phyloP scores from a whole-genome alignment of 2,113 vertebrate genomes.

The Psittacula cyanocephala region DNA sequence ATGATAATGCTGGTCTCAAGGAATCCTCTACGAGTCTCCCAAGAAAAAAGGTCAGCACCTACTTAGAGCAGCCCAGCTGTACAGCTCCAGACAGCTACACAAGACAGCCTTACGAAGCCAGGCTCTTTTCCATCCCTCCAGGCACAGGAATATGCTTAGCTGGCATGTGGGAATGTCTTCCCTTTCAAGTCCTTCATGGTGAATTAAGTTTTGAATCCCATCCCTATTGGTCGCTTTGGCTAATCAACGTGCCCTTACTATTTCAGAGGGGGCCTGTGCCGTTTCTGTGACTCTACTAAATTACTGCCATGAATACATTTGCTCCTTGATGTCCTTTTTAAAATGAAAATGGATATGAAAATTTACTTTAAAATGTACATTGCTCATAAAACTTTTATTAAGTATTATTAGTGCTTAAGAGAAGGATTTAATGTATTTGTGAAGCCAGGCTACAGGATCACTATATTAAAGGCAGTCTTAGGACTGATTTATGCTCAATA shows the following conservation, averaged over 20 bases:
- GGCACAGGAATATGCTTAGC: background rate
- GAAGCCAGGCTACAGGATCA: constrained; percentile 38
- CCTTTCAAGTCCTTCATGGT: constrained; percentile 64
- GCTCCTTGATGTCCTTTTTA: constrained; percentile 43
- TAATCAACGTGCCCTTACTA: constrained; percentile 18
- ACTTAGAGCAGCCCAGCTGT: rapidly evolving
- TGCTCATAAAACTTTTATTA: constrained; percentile 71
- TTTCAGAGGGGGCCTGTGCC: constrained; percentile 21
- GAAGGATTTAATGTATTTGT: constrained; percentile 62
- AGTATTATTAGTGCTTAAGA: constrained; percentile 66
- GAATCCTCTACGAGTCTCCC: background rate
- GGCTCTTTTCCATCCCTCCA: background rate
- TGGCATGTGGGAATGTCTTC: constrained; percentile 22
- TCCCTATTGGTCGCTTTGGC: constrained; percentile 38
- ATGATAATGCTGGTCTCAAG: background rate
- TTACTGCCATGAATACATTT: constrained; percentile 64
- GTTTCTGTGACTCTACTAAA: constrained; percentile 60
- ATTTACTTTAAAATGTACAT: constrained; percentile 67
- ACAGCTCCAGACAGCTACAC: background rate
- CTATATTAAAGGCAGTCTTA: constrained; percentile 18
- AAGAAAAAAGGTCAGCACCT: background rate
- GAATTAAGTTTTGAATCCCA: constrained; percentile 66
- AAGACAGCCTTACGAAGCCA: background rate
- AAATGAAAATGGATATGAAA: constrained; percentile 67
- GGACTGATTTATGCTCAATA: constrained; percentile 10